Base-by-base conservation (phyloP, 2,113 vertebrate species). In the Chaetura pelagica region DNA sequence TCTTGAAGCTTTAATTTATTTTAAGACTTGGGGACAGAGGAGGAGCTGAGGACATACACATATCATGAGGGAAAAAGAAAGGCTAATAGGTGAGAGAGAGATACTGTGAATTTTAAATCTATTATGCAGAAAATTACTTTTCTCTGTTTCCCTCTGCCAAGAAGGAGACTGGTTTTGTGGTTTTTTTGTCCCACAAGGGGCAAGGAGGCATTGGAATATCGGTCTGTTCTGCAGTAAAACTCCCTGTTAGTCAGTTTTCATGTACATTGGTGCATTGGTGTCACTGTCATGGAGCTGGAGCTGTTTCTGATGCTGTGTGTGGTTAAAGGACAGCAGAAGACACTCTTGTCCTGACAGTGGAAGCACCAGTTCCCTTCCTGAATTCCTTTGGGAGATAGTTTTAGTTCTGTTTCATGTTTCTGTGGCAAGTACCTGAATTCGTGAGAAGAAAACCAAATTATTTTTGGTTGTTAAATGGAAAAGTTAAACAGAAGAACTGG, bases 261-360 rank as follows among this genome's bases (percentile, higher is more conserved):
- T 51, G 12, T 5, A 16, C 5, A 3, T 6, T 4, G 7, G 11
- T 68, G 38, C 5, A 3, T 6, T 4, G 7, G 11, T 68, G 38
- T 76, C 29, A 10, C 26, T 29, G 12, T 26, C 40, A 20, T 44
- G 34, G 14, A 71, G 19, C 57, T 75, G n/a, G n/a, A 59, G 19
- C 34, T 76, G 51, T 59, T 40, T 38, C 32, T 46, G 16, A 10
- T 58, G 21, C 20, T 49, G 14, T 51, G 13, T 52, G 19, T 30
- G 26, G 30, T 55, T 80, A 42, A 71, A 69, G 19, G 30, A 29
- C 24, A 32, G 15, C 17, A 59, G 51, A 32, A 69, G 16, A 38
- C 40, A 80, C 26, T 40, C 32, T 30, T 52, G 21, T 51, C 18
- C 16, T 30, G 19, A 23, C 0, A 2, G 17, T 58, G 32, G 66